Base-by-base conservation (phyloP, 2,888 invertebrate genomes). In the Cetonia aurata region DNA sequence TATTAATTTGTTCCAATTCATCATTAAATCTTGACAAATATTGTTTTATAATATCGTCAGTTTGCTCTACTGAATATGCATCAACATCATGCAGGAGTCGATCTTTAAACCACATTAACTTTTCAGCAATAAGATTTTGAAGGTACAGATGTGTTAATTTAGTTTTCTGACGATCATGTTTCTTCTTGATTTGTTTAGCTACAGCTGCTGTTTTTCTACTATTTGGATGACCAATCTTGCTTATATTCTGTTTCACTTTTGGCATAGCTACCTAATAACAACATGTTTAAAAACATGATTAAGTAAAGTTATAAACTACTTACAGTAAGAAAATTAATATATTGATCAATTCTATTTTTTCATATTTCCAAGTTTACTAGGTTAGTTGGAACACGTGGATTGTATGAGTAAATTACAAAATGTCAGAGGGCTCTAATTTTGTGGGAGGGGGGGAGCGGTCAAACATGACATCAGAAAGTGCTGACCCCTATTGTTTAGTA, bases 141-240 rank as follows among this genome's bases (percentile, higher is more conserved):
- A 93, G 93, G 52, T 93, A 88, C 12, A 90, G 88, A 74, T 90
- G 89, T 0, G 88, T 88, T 46, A 90, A 80, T 83, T 92, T 92
- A 15, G 85, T 85, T 77, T 89, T 89, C 67, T 89, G 88, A 78
- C 89, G 67, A 46, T 75, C 70, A 2, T 72, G 67, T 57, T 71
- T 71, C 59, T 74, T 74, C 75, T 90, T 90, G 6, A 90, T 86
- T 83, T 93, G 90, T 81, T 91, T 93, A 1, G 89, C 88, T 17
- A 95, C 83, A 8, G 92, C 91, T 73, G 89, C 86, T 0, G 94
- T 93, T 86, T 93, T 94, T 75, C 96, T 88, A 78, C 95, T 95
- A 82, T 95, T 94, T 0, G 96, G 96, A 85, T 96, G 96, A 79
- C 92, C 92, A 67, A 90, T 86, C 82, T 89, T 89, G 33, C 83